Conservation (phyloP, 1,140 invertebrate species). For the Papilio helenus region DNA sequence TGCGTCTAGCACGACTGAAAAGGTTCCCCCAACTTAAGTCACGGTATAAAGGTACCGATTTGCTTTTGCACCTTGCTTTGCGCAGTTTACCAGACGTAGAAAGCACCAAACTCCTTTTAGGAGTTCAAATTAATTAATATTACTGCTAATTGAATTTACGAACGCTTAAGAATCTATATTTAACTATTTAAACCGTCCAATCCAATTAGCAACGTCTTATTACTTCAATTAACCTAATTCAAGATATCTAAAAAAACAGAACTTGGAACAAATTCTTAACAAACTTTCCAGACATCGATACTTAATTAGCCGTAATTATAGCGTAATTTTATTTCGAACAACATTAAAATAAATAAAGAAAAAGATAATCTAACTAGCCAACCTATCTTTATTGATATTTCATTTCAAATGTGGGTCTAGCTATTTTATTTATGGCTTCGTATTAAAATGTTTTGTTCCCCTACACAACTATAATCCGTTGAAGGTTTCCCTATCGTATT, state of each 20-base stretch:
- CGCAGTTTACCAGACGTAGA: conserved; percentile 38
- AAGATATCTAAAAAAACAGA: neutral
- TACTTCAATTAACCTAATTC: neutral
- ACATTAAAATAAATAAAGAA: neutral
- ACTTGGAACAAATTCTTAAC: neutral
- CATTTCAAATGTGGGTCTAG: too few species aligned
- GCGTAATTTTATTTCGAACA: neutral
- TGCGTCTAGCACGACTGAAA: conserved; percentile 43
- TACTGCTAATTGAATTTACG: conserved; percentile 35
- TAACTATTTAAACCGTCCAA: neutral
- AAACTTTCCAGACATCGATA: neutral
- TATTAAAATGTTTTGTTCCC: too few species aligned
- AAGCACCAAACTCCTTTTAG: conserved; percentile 10
- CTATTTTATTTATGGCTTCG: too few species aligned
- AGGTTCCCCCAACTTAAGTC: conserved; percentile 37
- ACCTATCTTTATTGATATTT: too few species aligned
- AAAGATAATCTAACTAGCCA: too few species aligned
- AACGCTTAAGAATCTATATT: neutral
- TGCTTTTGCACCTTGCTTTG: conserved; percentile 48
- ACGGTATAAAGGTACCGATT: conserved; percentile 44
- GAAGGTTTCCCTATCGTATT: too few species aligned
- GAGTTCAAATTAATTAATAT: conserved; percentile 32
- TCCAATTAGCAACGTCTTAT: neutral
- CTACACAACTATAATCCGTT: too few species aligned
- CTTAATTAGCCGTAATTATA: neutral